Evolutionary conservation across 2,797 vertebrate genomes (phyloP).

Genomic region (Bradypodion pumilum): DNA sequence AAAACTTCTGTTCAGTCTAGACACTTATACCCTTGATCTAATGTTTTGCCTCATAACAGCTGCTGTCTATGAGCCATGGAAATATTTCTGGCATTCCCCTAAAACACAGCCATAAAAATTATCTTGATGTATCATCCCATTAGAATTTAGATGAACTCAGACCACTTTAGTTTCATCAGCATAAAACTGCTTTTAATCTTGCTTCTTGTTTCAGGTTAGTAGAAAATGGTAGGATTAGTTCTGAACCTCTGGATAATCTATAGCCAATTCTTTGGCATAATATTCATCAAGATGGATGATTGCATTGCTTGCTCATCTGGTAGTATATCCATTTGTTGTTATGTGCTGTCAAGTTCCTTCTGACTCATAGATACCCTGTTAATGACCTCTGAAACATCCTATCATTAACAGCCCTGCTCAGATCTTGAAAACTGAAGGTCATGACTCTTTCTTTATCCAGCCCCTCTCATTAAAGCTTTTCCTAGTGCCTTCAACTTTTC

Average conservation of each 20-base stretch:
- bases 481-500: no score
- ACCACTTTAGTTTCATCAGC: conserved; percentile 63
- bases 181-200: conserved; percentile 64
- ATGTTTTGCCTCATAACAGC: conserved; percentile 38
- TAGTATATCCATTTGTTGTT: background rate
- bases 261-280: conserved; percentile 61
- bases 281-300: conserved; percentile 34
- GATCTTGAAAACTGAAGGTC: no score
- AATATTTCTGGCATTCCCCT: conserved; percentile 53
- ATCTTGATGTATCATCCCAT: conserved; percentile 69
- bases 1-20: background rate
- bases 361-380: no score
- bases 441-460: no score
- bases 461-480: no score
- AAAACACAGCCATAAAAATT: conserved; percentile 66
- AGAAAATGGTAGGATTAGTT: conserved; percentile 68
- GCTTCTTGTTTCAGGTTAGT: conserved; percentile 62
- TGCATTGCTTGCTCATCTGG: conserved; percentile 40
- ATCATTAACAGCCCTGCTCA: no score
- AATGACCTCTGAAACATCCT: no score
- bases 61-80: conserved; percentile 35
- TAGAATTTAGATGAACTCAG: conserved; percentile 57
- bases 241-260: conserved; percentile 62
- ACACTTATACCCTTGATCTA: conserved; percentile 20
- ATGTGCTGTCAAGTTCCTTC: no score